Base-by-base conservation (phyloP, 1,140 invertebrate species). In the Papilio glaucus region DNA sequence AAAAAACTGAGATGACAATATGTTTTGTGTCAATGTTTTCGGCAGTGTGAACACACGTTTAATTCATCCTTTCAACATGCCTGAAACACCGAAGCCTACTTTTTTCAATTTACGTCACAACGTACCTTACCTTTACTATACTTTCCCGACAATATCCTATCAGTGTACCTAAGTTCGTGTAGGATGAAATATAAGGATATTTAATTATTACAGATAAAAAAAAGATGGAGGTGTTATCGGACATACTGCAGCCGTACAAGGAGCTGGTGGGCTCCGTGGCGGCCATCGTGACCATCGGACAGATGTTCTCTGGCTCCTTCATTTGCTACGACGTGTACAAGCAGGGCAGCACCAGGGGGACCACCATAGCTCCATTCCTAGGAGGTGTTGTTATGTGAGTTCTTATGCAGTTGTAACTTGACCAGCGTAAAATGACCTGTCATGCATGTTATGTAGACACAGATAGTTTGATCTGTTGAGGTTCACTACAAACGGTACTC, bases 381-480 rank as follows among this genome's bases (percentile, higher is more conserved):
- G 96, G 96, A 49, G 96, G 96, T 89, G 81, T 96, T 81, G 94
- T 95, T 77, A 94, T 97, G 96, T 97, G 89, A 95, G 96, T 95
- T 73, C 4, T 37, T 57, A 12, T 26, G 0, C 4, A 18, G 1
- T 6, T 29, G 18, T 61, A 1, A 61, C 26, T 4, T 33, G 9
- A n/a, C 29, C 18, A 12, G 13, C 26, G 9, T 10, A 60, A 12
- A 33, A 61, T 61, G 15, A 39, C 39, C 10, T 0, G 41, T 42
- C n/a, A 45, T 45, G 18, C 9, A 24, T 24, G 12, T 10, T 24
- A 10, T 13, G 4, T 21, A 24, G 15, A 3, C 2, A 33, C 29
- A 33, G 29, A 3, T 33, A 33, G 2, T 33, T 33, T 33, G 6
- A 33, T 33, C 6, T 33, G 6, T 3, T 6, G 29, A 33, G n/a